Evolutionary conservation across 92 coral and sea anemone genomes (phyloP).

Genomic region (Epizoanthus ramosus): DNA sequence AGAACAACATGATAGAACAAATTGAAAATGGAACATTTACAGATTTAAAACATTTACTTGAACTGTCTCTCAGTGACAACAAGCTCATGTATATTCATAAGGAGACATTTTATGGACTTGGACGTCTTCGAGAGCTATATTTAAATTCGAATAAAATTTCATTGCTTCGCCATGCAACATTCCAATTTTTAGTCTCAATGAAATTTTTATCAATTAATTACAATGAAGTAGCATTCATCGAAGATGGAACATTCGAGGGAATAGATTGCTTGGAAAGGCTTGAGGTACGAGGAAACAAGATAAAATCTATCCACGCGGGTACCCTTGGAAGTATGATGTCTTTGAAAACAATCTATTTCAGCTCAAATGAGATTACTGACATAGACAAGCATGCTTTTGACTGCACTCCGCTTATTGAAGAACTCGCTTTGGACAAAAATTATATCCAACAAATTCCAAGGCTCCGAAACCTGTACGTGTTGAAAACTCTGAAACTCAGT

Average conservation of each 20-base stretch:
- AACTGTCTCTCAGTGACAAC: conserved; percentile 2
- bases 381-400: conserved; percentile 5
- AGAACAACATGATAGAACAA: conserved; percentile 44
- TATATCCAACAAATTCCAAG: background rate
- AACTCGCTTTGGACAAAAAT: background rate
- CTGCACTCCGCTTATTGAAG: conserved; percentile 10
- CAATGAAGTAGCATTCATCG: conserved; percentile 56
- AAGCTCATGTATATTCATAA: background rate
- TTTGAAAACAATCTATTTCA: conserved; percentile 7
- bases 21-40: conserved; percentile 64
- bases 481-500: conserved; percentile 2
- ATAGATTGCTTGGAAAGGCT: conserved; percentile 13
- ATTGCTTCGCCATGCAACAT: conserved; percentile 46
- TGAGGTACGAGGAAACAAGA: background rate
- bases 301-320: background rate
- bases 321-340: conserved; percentile 25
- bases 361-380: background rate
- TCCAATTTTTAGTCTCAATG: conserved; percentile 55
- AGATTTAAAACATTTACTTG: conserved; percentile 11
- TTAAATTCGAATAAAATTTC: conserved; percentile 53
- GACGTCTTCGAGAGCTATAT: conserved; percentile 29
- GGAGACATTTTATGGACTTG: conserved; percentile 35
- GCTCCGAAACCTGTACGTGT: background rate
- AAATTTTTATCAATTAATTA: conserved; percentile 41
- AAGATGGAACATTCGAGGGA: conserved; percentile 54